Base-by-base conservation (phyloP, 2,797 vertebrate species). In the Passerculus sandwichensis region DNA sequence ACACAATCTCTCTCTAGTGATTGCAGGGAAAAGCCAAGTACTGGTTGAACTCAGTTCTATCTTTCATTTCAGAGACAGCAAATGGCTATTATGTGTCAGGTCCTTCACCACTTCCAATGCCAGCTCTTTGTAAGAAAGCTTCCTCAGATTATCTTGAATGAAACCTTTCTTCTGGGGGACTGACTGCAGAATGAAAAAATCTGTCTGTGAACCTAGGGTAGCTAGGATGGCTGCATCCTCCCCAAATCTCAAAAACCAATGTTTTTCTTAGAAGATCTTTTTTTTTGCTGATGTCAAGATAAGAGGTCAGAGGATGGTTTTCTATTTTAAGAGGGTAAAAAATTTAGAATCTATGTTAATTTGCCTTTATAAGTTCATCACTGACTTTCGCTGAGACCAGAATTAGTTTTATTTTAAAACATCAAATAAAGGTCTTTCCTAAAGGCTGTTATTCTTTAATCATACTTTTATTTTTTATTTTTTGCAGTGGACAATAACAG, bases 1-100 rank as follows among this genome's bases (percentile, higher is more conserved):
- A 84, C 60, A 82, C 70, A 95, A 92, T 88, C 13, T 1, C 85
- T 81, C 96, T 90, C 94, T 15, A 38, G 94, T 81, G 93, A 85
- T 71, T 89, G 78, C 77, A 82, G 53, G 32, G 32, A 74, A 92
- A 74, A 96, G 78, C 78, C 61, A 75, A 92, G 87, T 62, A 34
- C 67, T 85, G 82, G 81, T 81, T 69, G 50, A 94, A 83, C 47
- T 89, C 78, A 23, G 71, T 75, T 89, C 19, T 65, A 65, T 85
- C 61, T 80, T 92, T 82, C 78, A 69, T 96, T 95, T 77, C 48
- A 69, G 64, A 89, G 50, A 72, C 20, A 80, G 74, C n/a, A 85
- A 92, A 94, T 69, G 59, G 61, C 61, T 93, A 30, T 44, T 61
- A 66, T 17, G 29, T 77, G 47, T 88, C 91, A 75, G 57, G n/a